Conservation (phyloP, 2,113 vertebrate species). For the Tenrec ecaudatus region DNA sequence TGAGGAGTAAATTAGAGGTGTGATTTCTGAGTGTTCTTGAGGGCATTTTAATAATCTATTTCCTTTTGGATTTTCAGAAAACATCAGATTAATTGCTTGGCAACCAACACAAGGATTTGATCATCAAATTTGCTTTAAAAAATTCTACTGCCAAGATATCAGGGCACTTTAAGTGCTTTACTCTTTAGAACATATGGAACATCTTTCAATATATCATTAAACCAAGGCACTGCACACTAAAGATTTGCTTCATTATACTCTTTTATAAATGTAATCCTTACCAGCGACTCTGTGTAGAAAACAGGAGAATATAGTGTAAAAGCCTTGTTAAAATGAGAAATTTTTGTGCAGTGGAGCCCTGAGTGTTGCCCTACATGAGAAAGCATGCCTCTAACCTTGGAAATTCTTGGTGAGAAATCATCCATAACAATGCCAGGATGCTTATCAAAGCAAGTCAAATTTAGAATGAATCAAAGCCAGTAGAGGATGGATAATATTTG, state of each 20-base stretch:
- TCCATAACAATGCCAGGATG: not conserved
- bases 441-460: not conserved
- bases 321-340: not conserved
- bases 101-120: not conserved
- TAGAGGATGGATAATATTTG: not conserved
- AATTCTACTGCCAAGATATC: not conserved
- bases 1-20: not conserved
- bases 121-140: constrained; percentile 40
- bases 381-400: not conserved
- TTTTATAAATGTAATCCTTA: constrained; percentile 7
- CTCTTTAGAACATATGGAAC: not conserved
- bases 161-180: constrained; percentile 1
- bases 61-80: not conserved
- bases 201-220: constrained; percentile 8
- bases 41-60: not conserved
- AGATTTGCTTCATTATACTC: constrained; percentile 13
- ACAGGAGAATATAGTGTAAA: not conserved
- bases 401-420: not conserved
- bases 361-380: not conserved
- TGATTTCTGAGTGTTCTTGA: not conserved
- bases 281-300: not conserved
- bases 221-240: not conserved
- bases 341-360: not conserved
- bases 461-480: not conserved
- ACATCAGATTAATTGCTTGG: not conserved